These are phyloP conservation scores for Napeogenes sylphis DNA, from an alignment of 2,888 invertebrate genomes.

Conservation along the genomic window DNA sequence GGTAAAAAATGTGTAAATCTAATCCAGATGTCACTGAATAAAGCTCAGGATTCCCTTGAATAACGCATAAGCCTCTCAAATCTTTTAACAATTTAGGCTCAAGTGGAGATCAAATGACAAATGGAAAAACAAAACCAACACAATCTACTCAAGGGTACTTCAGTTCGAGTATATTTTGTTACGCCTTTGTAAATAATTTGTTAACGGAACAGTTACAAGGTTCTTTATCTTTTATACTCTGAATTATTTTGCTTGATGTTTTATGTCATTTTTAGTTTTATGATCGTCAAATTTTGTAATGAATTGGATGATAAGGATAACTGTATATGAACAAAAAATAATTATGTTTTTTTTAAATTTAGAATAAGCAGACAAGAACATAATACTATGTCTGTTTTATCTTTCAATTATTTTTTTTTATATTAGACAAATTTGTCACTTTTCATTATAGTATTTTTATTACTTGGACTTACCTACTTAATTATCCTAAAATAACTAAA, in stretches of 20 bases:
- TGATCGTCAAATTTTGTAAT: not conserved
- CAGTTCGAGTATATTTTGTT: constrained; percentile 8
- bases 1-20: not conserved
- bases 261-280: not conserved
- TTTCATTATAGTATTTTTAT: not conserved
- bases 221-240: not conserved
- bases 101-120: constrained; percentile 15
- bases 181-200: constrained; percentile 1
- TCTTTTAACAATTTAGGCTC: constrained; percentile 19
- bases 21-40: not conserved
- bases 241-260: too few species aligned
- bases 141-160: constrained; percentile 1
- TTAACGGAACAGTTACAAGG: not conserved
- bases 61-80: constrained; percentile 10
- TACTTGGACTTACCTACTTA: not conserved
- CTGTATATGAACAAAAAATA: too few species aligned
- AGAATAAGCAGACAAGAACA: too few species aligned
- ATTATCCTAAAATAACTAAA: not conserved
- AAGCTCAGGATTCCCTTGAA: constrained; percentile 2
- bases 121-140: constrained; percentile 13
- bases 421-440: too few species aligned
- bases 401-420: too few species aligned
- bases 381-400: too few species aligned
- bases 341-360: too few species aligned
- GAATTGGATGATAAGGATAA: too few species aligned